Evolutionary conservation across 2,888 invertebrate species (phyloP).

Genomic region (Thelaira solivaga): DNA sequence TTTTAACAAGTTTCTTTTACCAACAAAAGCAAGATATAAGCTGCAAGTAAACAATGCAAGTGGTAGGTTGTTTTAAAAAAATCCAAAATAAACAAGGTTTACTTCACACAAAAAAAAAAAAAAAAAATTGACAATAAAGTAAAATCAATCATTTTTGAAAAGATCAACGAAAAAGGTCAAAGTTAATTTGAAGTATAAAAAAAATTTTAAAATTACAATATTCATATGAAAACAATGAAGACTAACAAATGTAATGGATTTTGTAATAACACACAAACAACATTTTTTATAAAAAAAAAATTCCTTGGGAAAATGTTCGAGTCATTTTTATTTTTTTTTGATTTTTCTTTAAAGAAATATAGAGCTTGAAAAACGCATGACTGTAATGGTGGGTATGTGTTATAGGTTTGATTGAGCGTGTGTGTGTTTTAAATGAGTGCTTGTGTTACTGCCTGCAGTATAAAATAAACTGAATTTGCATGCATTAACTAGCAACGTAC

Average conservation of each 20-base stretch:
- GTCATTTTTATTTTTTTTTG: neutral
- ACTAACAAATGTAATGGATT: conserved; percentile 4
- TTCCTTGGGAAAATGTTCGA: conserved; percentile 21
- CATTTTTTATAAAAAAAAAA: conserved; percentile 6
- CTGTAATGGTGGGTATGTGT: too few species aligned
- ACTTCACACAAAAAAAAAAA: neutral
- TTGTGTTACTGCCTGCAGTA: neutral
- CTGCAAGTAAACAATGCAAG: conserved; percentile 45
- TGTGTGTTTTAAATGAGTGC: neutral
- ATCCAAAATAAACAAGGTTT: conserved; percentile 3
- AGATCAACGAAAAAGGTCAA: conserved; percentile 52
- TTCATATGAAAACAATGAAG: neutral
- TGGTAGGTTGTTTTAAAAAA: conserved; percentile 39
- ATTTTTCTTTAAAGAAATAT: too few species aligned
- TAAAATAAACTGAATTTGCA: conserved; percentile 52
- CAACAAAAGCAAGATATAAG: conserved; percentile 17
- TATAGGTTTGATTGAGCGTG: neutral
- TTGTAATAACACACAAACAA: neutral
- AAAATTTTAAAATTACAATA: neutral
- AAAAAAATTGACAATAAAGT: neutral
- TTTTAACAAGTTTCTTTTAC: conserved; percentile 6
- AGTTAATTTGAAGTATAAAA: conserved; percentile 51
- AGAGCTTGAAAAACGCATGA: neutral
- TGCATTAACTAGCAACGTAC: conserved; percentile 3
- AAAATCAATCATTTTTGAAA: conserved; percentile 39